Base-by-base conservation (phyloP, 2,888 invertebrate genomes). In the Metellina segmentata region DNA sequence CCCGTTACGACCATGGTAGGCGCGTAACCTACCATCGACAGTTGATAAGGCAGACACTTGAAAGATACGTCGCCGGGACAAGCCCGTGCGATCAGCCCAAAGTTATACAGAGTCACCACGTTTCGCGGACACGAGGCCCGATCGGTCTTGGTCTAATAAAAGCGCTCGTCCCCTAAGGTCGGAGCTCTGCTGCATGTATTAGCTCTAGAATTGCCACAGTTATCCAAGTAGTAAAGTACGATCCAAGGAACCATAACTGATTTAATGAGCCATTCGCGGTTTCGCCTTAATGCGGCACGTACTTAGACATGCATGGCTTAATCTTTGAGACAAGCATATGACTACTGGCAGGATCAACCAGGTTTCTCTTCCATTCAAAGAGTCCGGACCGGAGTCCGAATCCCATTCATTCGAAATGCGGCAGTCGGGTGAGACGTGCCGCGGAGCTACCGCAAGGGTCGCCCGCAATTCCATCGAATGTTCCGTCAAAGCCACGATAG, bases 31-130 rank as follows among this genome's bases (percentile, higher is more conserved):
- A 96, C 96, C 96, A 96, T 96, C 96, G 95, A 96, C 95, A 96
- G 96, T 96, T 96, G 96, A 96, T 96, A 96, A 95, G 96, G 96
- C 96, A 96, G 96, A 96, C 95, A 96, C 96, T 96, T 96, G 96
- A 96, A 96, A 95, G 96, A 96, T 95, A 95, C 95, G 96, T 96
- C 96, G 95, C 95, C 96, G 95, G 69, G 69, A 81, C 81, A 72
- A 85, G 90, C 74, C 90, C 90, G 81, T 90, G 90, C 85, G 79
- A 90, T 85, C 85, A 85, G 85, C 90, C 85, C 79, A 90, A 85
- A 81, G 85, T 90, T 90, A 90, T 90, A 49, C 85, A 90, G 90
- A 90, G 90, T 90, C 90, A 75, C 88, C 81, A 81, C 88, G 78
- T 11, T 69, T 69, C 69, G 5, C 69, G 69, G 69, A 69, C 69